Base-by-base conservation (phyloP, 2,113 vertebrate genomes). In the Hylia prasina region DNA sequence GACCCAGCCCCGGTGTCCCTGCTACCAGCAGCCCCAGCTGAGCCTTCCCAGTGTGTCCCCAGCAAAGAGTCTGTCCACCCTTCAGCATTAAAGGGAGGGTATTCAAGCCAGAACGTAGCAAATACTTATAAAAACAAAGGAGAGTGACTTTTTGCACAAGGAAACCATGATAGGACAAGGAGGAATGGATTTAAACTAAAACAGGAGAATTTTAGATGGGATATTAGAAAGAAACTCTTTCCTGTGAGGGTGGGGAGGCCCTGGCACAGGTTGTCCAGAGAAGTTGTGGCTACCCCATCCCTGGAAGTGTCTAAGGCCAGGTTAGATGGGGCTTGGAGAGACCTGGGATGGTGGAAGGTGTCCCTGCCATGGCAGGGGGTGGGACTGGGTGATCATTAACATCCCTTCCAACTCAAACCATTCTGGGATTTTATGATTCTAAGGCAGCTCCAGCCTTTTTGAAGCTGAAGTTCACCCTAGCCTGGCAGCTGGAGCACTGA, bases 301-400 rank as follows among this genome's bases (percentile, higher is more conserved):
- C 37, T 66, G 68, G 23, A 2, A 73, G 28, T 51, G 44, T 1
- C 23, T 24, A 73, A 45, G 37, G 33, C 27, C 58, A 39, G 66
- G 18, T 0, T 68, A 22, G 30, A 37, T 0, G 0, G 51, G 16
- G 27, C 27, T 68, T 51, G 53, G 53, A 68, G 17, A 4, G 7
- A 0, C 33, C 53, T 58, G 37, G 37, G 17, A 1, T 7, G 5
- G 27, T 44, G 17, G 44, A 15, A 68, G 17, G 9, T 68, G 31
- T 33, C 33, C 27, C 21, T 63, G 24, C 23, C n/a, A 30, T 24
- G 28, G 39, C 39, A 61, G 33, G 6, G 16, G 18, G 6, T 60
- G 23, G 30, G 1, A 39, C 27, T 28, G 28, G 23, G 10, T 54
- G 28, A 39, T 45, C n/a, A 39, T 39, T n/a, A 39, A n/a, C 50